Evolutionary conservation across 1,140 invertebrate species (phyloP), one percentile per base, ranked within the genome.

Genomic region (Hestina assimilis): DNA sequence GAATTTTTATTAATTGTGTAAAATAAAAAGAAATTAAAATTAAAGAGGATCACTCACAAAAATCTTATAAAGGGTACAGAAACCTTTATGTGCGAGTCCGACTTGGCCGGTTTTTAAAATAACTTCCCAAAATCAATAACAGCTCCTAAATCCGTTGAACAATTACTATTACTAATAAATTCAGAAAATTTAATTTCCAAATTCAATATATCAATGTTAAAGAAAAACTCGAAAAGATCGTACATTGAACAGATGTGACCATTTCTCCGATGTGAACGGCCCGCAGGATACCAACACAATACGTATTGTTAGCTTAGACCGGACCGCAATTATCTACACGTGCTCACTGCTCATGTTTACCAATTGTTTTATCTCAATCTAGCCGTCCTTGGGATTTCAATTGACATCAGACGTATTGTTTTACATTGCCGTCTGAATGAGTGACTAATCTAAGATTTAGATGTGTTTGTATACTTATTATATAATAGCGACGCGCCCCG

Each of bases 311-410:
- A 75, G 73, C 65, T 72, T 72, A 72, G 63, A 57, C 65, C 56
- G 61, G 57, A 58, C 64, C 67, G 63, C 78, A 81, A 78, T 78
- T 73, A 81, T 71, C 69, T 72, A 66, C 78, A 79, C 78, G 78
- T 79, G 78, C 58, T 58, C 48, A 40, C 78, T 79, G 78, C 58
- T 58, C 48, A 40, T 80, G 78, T 80, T 80, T 80, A 80, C 78
- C 72, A 74, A 78, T 76, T 80, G 78, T 78, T 72, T 76, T 80
- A 80, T 80, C 77, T 78, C 42, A 57, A 72, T 78, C 71, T 70
- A 75, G 69, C 59, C 63, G 78, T 81, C 78, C 78, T 81, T 79
- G 75, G 67, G 66, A 64, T 62, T 66, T 63, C 69, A 72, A 67
- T 72, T 75, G 69, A 64, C 56, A 67, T 67, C 63, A 52, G 67